These are phyloP conservation scores for Porites australiensis DNA, from an alignment of 64 coral and sea anemone genomes.

Conservation along the genomic window DNA sequence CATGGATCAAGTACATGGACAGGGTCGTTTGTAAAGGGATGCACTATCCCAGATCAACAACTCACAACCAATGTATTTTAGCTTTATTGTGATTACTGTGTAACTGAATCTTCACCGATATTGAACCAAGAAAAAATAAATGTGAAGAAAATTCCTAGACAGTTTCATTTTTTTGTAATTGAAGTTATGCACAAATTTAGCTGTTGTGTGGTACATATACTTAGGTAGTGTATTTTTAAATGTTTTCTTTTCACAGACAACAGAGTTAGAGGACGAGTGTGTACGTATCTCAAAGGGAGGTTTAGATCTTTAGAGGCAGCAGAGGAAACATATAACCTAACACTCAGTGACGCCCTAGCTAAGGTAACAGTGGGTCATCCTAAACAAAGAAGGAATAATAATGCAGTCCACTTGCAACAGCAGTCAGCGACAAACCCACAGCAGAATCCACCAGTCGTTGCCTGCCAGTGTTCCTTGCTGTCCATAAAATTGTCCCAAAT, in stretches of 20 bases:
- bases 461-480: not conserved
- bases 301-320: conserved; percentile 15
- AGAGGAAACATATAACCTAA: not conserved
- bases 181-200: too few relatives aligned
- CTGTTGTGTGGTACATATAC: too few relatives aligned
- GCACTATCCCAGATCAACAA: too few relatives aligned
- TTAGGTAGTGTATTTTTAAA: too few relatives aligned
- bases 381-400: not conserved
- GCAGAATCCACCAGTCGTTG: not conserved
- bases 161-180: too few relatives aligned
- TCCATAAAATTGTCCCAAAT: not conserved
- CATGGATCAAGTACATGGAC: too few relatives aligned
- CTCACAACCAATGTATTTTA: too few relatives aligned
- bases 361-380: not conserved
- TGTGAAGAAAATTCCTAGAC: too few relatives aligned
- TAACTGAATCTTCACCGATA: too few relatives aligned
- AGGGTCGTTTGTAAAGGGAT: too few relatives aligned
- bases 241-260: not conserved
- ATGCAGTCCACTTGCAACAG: not conserved
- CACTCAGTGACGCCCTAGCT: not conserved
- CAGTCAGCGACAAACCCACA: not conserved
- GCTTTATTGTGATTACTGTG: too few relatives aligned
- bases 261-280: conserved; percentile 37
- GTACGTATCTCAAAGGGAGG: not conserved
- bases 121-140: too few relatives aligned